Conservation (phyloP, 2,113 vertebrate genomes). For the Onychostruthus taczanowskii region DNA sequence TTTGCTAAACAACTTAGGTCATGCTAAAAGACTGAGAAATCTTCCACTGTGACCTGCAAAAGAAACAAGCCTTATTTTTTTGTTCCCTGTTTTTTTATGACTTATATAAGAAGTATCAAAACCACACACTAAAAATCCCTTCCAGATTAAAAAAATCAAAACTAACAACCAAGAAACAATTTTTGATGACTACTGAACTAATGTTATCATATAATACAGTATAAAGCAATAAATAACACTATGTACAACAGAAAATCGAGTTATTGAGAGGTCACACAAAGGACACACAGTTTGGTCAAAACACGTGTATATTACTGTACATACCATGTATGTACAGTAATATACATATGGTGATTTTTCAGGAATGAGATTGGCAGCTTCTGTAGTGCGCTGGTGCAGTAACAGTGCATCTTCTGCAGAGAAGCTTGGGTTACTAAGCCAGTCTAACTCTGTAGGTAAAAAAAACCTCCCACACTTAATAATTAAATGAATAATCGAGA, state of each 20-base stretch:
- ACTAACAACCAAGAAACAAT: neutral
- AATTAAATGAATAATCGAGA: neutral
- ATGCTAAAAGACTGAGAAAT: neutral
- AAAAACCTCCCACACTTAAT: neutral
- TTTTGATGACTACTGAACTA: neutral
- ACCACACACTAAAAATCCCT: neutral
- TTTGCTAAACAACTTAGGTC: neutral
- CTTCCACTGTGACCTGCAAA: neutral
- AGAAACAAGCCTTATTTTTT: neutral
- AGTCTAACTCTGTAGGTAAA: constrained; percentile 78
- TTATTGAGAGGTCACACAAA: neutral
- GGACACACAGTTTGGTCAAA: neutral
- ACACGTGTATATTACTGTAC: neutral
- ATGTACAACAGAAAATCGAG: neutral
- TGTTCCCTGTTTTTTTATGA: neutral
- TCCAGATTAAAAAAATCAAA: neutral
- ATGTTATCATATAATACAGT: neutral
- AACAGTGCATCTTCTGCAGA: constrained; percentile 70
- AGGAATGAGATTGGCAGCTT: constrained; percentile 4
- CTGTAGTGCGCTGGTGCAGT: constrained; percentile 71
- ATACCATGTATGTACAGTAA: too few species aligned
- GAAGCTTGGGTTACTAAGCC: constrained; percentile 92
- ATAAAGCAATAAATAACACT: neutral
- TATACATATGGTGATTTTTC: neutral
- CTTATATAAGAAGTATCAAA: neutral